Evolutionary conservation across 2,113 vertebrate genomes (phyloP), one percentile per base, ranked within the genome.

Genomic region (Motacilla alba): DNA sequence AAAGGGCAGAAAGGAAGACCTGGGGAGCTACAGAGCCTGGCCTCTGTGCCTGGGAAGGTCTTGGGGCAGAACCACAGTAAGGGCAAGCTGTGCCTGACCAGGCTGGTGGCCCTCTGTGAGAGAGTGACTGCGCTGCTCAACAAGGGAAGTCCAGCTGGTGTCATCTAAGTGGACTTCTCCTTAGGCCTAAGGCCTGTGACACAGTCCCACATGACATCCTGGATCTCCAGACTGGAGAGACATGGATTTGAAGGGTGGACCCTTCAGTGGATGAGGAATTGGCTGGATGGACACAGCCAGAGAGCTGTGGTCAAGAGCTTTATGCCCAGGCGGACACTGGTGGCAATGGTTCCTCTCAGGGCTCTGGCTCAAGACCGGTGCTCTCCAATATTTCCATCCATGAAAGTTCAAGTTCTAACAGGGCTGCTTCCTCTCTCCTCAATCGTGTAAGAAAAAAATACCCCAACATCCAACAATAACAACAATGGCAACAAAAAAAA

Each of bases 341-440:
- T 26, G 41, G 37, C 20, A 22, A 7, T 26, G 20, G 35, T 72
- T 7, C 26, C 49, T n/a, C 58, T 80, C 49, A 49, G 67, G n/a
- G 49, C n/a, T 26, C 41, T 70, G 56, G 26, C n/a, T 55, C 31
- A 24, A 13, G 15, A 11, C 11, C 0, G 0, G 35, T 21, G 44
- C 35, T 43, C 35, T 49, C 53, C 74, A 28, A 1, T 30, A n/a
- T 62, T 60, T 62, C 14, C 50, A 31, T 43, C 58, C 49, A 8
- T 27, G 35, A 4, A 49, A 26, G 16, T 14, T 64, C 76, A 43
- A 35, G 35, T 69, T 73, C 60, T 31, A 23, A 12, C 5, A 1
- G 4, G 20, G 41, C 55, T 58, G 12, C 31, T 44, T 80, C 23
- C 5, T 17, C 26, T 67, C 49, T 39, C 28, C 79, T 53, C 69